Base-by-base conservation (phyloP, 2,888 invertebrate species). In the Cheilosia impressa region DNA sequence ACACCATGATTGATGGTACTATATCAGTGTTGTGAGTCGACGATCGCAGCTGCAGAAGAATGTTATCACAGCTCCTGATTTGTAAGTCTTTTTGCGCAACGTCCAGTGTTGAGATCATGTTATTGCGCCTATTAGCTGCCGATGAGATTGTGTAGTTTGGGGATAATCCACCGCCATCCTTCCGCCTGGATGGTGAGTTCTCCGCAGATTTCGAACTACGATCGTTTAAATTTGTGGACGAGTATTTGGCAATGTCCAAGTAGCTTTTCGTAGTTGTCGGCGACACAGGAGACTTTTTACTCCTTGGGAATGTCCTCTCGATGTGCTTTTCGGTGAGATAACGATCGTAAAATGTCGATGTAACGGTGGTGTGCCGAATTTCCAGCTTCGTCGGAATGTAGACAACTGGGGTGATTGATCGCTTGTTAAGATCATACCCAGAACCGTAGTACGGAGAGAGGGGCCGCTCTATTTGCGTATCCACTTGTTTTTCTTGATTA, bases 311-410 rank as follows among this genome's bases (percentile, higher is more conserved):
- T 34, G 90, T 90, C 83, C 90, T 90, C 87, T 91, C 91, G 71
- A 92, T 91, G 82, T 91, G 90, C 82, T 91, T 92, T 77, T 92
- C 92, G 31, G 91, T 91, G 22, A 92, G 89, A 63, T 91, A 91
- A n/a, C 92, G 92, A 89, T 92, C 92, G 75, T 92, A 92, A 79
- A 92, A 91, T 47, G 92, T 92, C 19, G 92, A 91, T 5, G 92
- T 92, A 27, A 92, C 92, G 15, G 92, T 92, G 50, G 92, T 91
- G 78, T 92, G 92, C 4, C 92, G 91, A 60, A 92, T 92, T 87
- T 92, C 91, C 53, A 92, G 88, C 87, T 91, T 91, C 47, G 90
- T 89, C 75, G 92, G 91, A 72, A 89, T 88, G 87, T 92, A 92
- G 7, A 90, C 88, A 9, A 82, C 83, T 6, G 91, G 90, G 17